A percentile compares a stretch with the other conserved stretches of the same genome.
phyloP scores from a whole-genome alignment of 2,797 vertebrate genomes.

The Artibeus lituratus region DNA sequence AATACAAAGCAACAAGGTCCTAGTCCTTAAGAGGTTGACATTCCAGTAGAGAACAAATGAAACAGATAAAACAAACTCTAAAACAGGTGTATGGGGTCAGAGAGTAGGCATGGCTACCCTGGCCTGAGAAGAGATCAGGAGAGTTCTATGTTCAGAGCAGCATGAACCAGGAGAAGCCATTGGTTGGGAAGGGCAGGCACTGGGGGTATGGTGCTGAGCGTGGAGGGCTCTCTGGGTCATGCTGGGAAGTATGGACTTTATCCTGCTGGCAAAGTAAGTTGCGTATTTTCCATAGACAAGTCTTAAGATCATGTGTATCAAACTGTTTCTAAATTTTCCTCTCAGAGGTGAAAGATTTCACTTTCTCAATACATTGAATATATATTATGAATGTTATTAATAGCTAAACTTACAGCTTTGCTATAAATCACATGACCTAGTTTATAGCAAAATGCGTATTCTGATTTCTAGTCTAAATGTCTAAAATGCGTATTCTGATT shows the following conservation, averaged over 20 bases:
- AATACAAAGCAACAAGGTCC: not conserved
- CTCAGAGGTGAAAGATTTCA: not conserved
- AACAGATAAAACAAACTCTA: not conserved
- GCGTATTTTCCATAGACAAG: not conserved
- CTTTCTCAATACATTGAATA: not conserved
- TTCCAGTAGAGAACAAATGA: not conserved
- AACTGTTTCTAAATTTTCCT: not conserved
- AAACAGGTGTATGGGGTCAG: not conserved
- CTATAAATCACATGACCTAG: not conserved
- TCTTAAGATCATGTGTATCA: not conserved
- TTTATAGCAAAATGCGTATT: not conserved
- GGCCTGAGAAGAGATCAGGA: not conserved
- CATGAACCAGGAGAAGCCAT: not conserved
- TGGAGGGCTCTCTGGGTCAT: not conserved
- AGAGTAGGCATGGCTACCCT: not conserved
- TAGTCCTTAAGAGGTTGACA: not conserved
- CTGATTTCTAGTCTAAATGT: not conserved
- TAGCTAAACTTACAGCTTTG: not conserved
- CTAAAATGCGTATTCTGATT: not conserved
- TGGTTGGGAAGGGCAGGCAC: not conserved
- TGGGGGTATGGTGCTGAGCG: not conserved
- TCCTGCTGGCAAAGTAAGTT: not conserved
- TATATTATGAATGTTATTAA: not conserved
- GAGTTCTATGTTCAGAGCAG: not conserved
- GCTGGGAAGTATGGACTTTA: not conserved